Conservation (phyloP, 2,888 invertebrate species). For the Chesias legatella region DNA sequence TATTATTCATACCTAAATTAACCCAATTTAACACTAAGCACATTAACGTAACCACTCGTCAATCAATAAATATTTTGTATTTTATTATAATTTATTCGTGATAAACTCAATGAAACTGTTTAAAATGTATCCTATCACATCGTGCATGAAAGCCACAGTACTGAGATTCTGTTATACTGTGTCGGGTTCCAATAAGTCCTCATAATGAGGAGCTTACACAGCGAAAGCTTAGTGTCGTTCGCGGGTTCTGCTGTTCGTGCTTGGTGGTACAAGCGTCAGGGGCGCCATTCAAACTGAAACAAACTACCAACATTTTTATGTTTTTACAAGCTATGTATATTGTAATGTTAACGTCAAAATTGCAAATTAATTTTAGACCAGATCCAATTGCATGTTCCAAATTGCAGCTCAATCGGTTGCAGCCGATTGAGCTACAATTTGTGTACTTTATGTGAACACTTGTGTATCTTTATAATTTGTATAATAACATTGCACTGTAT, state of each 20-base stretch:
- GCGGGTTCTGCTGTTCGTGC: constrained; percentile 11
- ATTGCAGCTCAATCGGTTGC: too few species aligned
- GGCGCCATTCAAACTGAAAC: constrained; percentile 33
- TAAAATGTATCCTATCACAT: neutral
- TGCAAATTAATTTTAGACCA: too few species aligned
- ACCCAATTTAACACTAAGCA: constrained; percentile 36
- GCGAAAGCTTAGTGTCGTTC: constrained; percentile 24
- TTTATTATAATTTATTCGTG: constrained; percentile 19
- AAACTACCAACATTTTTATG: neutral
- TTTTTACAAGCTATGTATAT: too few species aligned
- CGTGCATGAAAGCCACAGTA: constrained; percentile 16
- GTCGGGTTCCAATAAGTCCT: constrained; percentile 5
- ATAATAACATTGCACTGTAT: too few species aligned
- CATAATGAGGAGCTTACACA: constrained; percentile 8
- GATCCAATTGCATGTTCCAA: too few species aligned
- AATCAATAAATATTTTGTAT: constrained; percentile 32
- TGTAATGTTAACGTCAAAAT: too few species aligned
- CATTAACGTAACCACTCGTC: constrained; percentile 32
- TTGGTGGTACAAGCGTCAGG: constrained; percentile 17
- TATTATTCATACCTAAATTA: constrained; percentile 19
- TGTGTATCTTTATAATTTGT: too few species aligned
- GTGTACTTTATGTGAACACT: too few species aligned
- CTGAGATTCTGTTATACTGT: constrained; percentile 19
- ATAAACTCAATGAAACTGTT: neutral
- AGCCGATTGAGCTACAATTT: too few species aligned